These are phyloP conservation scores for Drosophila pseudotalamancana DNA, from an alignment of 2,888 invertebrate genomes.

Conservation along the genomic window DNA sequence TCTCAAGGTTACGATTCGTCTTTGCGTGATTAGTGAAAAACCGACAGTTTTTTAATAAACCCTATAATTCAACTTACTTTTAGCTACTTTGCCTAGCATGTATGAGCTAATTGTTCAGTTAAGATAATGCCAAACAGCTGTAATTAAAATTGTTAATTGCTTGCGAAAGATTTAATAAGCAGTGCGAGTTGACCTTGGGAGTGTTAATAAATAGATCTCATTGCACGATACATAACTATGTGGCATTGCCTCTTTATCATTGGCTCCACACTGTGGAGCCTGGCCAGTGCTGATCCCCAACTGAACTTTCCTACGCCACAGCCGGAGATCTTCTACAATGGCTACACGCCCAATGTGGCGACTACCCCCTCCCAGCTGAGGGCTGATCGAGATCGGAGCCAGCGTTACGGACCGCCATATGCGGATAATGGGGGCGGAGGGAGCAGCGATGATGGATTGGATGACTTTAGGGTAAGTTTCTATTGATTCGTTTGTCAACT, in stretches of 20 bases:
- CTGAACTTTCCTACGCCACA: constrained; percentile 86
- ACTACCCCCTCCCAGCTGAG: constrained; percentile 66
- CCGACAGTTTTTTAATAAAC: neutral
- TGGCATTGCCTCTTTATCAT: constrained; percentile 38
- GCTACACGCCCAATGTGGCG: constrained; percentile 76
- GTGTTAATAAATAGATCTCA: constrained; percentile 58
- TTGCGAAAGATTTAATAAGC: constrained; percentile 62
- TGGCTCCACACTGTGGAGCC: constrained; percentile 24
- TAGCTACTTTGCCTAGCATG: neutral
- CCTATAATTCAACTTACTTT: neutral
- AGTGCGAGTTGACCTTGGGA: constrained; percentile 57
- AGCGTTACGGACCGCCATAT: constrained; percentile 83
- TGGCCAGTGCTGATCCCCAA: constrained; percentile 81
- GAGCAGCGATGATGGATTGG: constrained; percentile 75
- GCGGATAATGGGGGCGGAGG: constrained; percentile 49
- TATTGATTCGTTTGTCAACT: neutral
- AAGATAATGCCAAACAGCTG: constrained; percentile 34
- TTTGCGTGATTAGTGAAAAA: neutral
- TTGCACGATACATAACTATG: constrained; percentile 49
- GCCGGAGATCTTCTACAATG: constrained; percentile 81
- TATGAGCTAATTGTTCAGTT: constrained; percentile 21
- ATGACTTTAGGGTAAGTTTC: constrained; percentile 81
- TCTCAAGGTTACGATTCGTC: neutral
- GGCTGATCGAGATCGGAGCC: constrained; percentile 81
- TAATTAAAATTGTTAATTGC: constrained; percentile 62